Evolutionary conservation across 2,888 invertebrate genomes (phyloP).

Genomic region (Antitype chi): DNA sequence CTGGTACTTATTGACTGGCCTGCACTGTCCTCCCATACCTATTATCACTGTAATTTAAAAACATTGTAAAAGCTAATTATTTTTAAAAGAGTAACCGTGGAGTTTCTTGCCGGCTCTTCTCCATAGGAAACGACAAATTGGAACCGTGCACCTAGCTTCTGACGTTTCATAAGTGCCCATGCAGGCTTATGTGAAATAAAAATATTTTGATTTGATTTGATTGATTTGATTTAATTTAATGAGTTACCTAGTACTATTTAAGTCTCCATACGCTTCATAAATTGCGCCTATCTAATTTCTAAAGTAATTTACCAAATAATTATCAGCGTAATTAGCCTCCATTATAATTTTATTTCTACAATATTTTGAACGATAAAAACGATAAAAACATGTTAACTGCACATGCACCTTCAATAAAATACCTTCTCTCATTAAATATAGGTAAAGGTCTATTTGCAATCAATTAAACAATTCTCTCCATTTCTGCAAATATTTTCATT

Average conservation of each 20-base stretch:
- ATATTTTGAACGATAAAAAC: not conserved
- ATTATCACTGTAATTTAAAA: too few species aligned
- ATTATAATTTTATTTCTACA: not conserved
- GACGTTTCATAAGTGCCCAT: too few species aligned
- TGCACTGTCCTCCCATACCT: too few species aligned
- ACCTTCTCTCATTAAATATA: not conserved
- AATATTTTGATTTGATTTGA: too few species aligned
- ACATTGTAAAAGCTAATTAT: too few species aligned
- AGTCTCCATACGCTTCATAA: slow-evolving; percentile 7
- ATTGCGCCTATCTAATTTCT: slow-evolving; percentile 10
- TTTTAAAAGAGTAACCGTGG: too few species aligned
- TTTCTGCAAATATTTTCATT: slow-evolving; percentile 18
- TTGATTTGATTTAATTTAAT: too few species aligned
- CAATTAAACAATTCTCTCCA: slow-evolving; percentile 10
- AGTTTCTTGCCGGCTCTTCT: too few species aligned
- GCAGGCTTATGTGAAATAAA: too few species aligned
- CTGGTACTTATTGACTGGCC: too few species aligned
- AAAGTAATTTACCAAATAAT: slow-evolving; percentile 18
- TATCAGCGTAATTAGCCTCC: not conserved
- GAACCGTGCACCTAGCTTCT: too few species aligned
- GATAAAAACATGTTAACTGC: slow-evolving; percentile 11
- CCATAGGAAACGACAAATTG: too few species aligned
- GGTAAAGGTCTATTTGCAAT: slow-evolving; percentile 11
- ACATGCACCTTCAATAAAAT: slow-evolving; percentile 8
- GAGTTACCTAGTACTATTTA: not conserved